Percentiles rank a stretch among this genome's conserved stretches.
Conservation (phyloP, 2,113 vertebrate genomes). For the Heloderma charlesbogerti region DNA sequence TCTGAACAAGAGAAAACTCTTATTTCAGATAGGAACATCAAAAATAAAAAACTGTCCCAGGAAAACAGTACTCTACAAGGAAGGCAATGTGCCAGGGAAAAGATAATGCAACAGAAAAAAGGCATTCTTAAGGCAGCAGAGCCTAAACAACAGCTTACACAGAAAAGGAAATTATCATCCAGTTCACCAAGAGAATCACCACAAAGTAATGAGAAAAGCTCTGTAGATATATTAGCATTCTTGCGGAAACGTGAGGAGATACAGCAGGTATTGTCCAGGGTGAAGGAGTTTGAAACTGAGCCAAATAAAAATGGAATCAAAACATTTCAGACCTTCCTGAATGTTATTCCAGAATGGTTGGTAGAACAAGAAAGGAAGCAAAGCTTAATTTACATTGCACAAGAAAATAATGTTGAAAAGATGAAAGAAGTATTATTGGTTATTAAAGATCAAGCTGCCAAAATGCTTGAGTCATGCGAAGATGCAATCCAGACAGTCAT, state of each 20-base stretch:
- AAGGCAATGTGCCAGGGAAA: conserved; percentile 46
- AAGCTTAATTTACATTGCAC: conserved; percentile 66
- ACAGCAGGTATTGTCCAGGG: conserved; percentile 79
- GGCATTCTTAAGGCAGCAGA: conserved; percentile 43
- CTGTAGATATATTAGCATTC: conserved; percentile 72
- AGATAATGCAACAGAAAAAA: conserved; percentile 40
- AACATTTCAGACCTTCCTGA: conserved; percentile 77
- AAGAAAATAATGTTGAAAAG: conserved; percentile 71
- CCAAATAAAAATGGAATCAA: conserved; percentile 74
- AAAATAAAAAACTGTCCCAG: conserved; percentile 54
- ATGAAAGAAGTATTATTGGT: conserved; percentile 76
- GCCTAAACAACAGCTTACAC: conserved; percentile 55
- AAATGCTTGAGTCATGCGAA: conserved; percentile 74
- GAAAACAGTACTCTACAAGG: conserved; percentile 34
- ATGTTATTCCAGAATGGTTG: conserved; percentile 78
- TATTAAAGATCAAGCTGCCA: conserved; percentile 74
- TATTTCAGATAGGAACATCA: conserved; percentile 44
- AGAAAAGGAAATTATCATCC: conserved; percentile 51
- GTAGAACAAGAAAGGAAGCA: conserved; percentile 76
- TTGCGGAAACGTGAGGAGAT: conserved; percentile 78
- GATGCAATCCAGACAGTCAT: conserved; percentile 73
- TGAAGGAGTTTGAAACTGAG: conserved; percentile 78
- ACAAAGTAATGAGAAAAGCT: conserved; percentile 62
- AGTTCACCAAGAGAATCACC: conserved; percentile 50
- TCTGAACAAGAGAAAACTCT: conserved; percentile 56